phyloP scores from a whole-genome alignment of 2,113 vertebrate genomes.

The Physeter macrocephalus region DNA sequence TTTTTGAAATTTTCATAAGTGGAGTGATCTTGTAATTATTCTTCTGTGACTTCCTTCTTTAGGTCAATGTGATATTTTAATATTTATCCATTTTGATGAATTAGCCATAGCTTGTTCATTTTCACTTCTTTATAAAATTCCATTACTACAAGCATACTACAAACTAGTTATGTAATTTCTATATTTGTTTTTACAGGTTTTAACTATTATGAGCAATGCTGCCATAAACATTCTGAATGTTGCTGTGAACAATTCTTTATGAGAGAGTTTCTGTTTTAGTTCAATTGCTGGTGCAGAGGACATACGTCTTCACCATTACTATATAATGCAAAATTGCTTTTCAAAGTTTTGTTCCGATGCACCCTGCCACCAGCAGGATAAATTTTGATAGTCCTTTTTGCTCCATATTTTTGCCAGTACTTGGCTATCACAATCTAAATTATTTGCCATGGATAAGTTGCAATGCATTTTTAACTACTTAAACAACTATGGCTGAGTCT shows the following conservation, averaged over 20 bases:
- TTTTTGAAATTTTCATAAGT: neutral
- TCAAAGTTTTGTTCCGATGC: neutral
- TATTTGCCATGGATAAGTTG: neutral
- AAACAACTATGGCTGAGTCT: neutral
- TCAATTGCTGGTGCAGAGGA: neutral
- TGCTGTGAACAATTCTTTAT: neutral
- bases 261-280: neutral
- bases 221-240: neutral
- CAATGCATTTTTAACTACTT: neutral
- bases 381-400: neutral
- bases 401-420: neutral
- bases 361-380: neutral
- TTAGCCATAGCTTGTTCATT: neutral
- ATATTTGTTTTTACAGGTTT: neutral
- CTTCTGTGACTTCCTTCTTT: neutral
- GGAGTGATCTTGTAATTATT: neutral
- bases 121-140: neutral
- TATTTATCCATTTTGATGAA: neutral
- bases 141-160: neutral
- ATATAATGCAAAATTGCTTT: neutral
- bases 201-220: neutral
- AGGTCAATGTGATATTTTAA: neutral
- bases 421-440: neutral
- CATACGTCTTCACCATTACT: neutral
- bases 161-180: neutral